Base-by-base conservation (phyloP, 2,797 vertebrate species). In the Erethizon dorsatum region DNA sequence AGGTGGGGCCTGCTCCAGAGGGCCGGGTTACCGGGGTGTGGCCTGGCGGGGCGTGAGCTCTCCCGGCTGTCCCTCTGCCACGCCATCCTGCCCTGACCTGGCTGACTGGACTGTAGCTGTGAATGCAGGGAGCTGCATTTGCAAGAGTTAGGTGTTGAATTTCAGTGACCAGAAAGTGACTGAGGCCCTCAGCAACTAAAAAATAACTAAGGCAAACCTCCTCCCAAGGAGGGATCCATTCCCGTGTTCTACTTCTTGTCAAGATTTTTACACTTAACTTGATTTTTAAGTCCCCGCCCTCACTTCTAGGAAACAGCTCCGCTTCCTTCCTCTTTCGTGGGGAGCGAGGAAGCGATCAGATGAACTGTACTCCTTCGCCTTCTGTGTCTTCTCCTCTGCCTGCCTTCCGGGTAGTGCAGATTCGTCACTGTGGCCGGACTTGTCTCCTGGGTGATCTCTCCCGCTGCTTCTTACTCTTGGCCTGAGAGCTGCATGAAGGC, bases 261-360 rank as follows among this genome's bases (percentile, higher is more conserved):
- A 89, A 65, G 33, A 69, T 9, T 73, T 18, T 59, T 84, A 75
- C 22, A 87, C 83, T 96, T 87, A 63, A 37, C 37, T 65, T 89
- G 22, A 57, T 31, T 85, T 85, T n/a, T n/a, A 80, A 94, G 47
- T 33, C 14, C 26, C 18, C 45, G 6, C 83, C 57, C 28, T 86
- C 33, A 89, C 17, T 88, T 92, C 67, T 45, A 28, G 67, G 90
- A 96, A 92, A 56, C 18, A 37, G 13, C 57, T 86, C 65, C 79
- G 11, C 45, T 93, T 91, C 83, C 22, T 71, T 59, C 9, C 75
- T 50, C 31, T 85, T 84, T 95, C 31, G 57, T n/a, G 82, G 56
- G 91, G 57, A 83, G 96, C 83, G 28, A 17, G 83, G 65, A 83
- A 61, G 17, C n/a, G 37, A 63, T 50, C 13, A 88, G 67, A 91